Evolutionary conservation across 2,888 invertebrate species (phyloP), one percentile per base, ranked within the genome.

Genomic region (Acanthococcus lagerstroemiae): DNA sequence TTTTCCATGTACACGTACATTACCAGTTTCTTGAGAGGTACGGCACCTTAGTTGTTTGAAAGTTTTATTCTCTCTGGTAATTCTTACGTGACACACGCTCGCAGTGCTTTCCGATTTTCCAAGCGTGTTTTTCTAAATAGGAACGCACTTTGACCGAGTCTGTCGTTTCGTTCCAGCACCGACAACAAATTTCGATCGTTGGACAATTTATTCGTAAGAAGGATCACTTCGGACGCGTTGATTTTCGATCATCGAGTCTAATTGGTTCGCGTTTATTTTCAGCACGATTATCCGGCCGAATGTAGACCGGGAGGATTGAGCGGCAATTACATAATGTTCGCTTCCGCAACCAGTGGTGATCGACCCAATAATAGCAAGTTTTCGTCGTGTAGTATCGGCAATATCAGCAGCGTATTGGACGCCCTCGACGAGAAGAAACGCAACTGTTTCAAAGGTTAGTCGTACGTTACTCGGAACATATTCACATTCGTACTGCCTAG

Each of bases 321-420:
- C 70, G 99, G 99, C 66, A 99, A 99, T 82, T 99, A 84, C 78
- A 99, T 99, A 73, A 99, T 99, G 99, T 99, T 96, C 78, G 95
- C 96, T 17, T 95, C 95, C 57, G 99, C 99, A 7, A 99, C 99
- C 0, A 94, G 94, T 69, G 99, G 99, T 58, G 96, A 97, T 80
- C 84, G 95, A 65, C 90, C 91, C 9, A 97, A 99, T 80, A 99
- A 99, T 79, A 95, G 94, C 73, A 89, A 92, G 75, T 99, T 99
- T 81, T 95, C 94, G 0, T 82, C 85, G 21, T 99, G 99, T 78
- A 95, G 94, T 72, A 84, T 93, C 69, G 88, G 90, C 68, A 97
- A 96, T 78, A 95, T 97, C 74, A 93, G 94, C 67, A 87, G 89
- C 70, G 95, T 97, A 1, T 78, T 97, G 24, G 90, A 95, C 75